phyloP scores from a whole-genome alignment of 2,888 invertebrate genomes.

The Maniola hyperantus region DNA sequence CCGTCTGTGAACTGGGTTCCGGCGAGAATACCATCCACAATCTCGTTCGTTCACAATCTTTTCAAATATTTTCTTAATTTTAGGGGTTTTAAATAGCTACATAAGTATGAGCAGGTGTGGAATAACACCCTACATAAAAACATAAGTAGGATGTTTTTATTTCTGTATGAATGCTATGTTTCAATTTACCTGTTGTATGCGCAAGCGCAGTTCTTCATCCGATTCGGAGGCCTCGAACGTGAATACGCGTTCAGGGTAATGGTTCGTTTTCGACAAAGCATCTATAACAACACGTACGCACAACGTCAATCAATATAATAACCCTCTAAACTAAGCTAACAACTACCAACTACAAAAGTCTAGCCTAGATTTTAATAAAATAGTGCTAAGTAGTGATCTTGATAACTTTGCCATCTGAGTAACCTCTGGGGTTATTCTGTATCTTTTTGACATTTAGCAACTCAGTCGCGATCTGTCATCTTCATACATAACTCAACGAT shows the following conservation, averaged over 20 bases:
- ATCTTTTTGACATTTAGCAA: neutral
- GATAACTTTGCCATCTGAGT: too few relatives aligned
- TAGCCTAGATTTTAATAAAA: constrained; percentile 14
- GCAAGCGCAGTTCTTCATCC: constrained; percentile 79
- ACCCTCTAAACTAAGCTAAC: constrained; percentile 39
- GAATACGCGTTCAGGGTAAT: constrained; percentile 79
- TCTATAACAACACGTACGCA: constrained; percentile 80
- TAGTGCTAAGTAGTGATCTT: neutral
- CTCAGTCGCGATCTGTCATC: neutral
- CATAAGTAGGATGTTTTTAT: neutral
- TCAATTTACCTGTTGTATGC: constrained; percentile 72
- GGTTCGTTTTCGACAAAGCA: constrained; percentile 81
- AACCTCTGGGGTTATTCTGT: neutral
- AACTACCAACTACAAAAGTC: constrained; percentile 12
- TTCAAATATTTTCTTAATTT: too few relatives aligned
- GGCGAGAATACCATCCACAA: too few relatives aligned
- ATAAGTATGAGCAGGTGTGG: too few relatives aligned
- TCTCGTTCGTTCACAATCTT: too few relatives aligned
- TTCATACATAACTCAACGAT: too few relatives aligned
- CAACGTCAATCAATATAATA: constrained; percentile 61
- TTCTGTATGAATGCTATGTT: constrained; percentile 8
- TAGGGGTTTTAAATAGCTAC: too few relatives aligned
- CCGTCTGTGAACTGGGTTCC: too few relatives aligned
- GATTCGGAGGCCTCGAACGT: constrained; percentile 78
- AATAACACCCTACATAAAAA: too few relatives aligned